phyloP scores from a whole-genome alignment of 2,888 invertebrate species.

The Cheilosia grossa region DNA sequence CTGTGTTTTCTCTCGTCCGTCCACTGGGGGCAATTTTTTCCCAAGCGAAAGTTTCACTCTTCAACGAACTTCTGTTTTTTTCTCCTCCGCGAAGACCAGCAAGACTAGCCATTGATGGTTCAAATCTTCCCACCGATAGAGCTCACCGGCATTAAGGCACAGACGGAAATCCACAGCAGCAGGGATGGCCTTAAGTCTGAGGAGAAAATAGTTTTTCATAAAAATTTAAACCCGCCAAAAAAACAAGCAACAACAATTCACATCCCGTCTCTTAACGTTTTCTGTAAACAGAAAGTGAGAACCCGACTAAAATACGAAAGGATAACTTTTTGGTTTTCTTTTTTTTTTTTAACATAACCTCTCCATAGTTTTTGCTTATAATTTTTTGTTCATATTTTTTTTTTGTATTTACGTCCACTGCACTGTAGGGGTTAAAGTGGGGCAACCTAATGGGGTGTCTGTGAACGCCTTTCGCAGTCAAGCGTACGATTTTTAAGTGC shows the following conservation, averaged over 20 bases:
- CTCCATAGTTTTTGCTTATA: background rate
- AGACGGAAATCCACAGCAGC: conserved; percentile 2
- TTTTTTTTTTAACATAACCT: background rate
- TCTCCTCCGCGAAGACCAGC: conserved; percentile 2
- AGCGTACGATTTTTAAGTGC: conserved; percentile 44
- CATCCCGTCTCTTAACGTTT: conserved; percentile 4
- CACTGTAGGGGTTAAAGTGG: background rate
- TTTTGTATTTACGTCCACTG: background rate
- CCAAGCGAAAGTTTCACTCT: conserved; percentile 34
- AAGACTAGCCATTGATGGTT: conserved; percentile 34
- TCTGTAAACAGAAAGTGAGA: conserved; percentile 27
- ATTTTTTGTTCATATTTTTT: background rate
- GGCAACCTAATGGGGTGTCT: conserved; percentile 35
- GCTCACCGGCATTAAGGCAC: conserved; percentile 2
- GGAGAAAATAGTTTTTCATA: conserved; percentile 29
- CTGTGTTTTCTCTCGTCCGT: conserved; percentile 10
- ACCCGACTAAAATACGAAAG: conserved; percentile 16
- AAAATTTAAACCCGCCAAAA: background rate
- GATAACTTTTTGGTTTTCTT: conserved; percentile 5
- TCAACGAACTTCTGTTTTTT: conserved; percentile 24
- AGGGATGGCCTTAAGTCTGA: conserved; percentile 4
- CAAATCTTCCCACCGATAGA: conserved; percentile 24
- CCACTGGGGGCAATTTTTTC: conserved; percentile 36
- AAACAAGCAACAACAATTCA: background rate
- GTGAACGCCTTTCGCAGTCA: conserved; percentile 41